These are phyloP conservation scores for Aphelenchoides avenae DNA, from an alignment of 1,140 invertebrate genomes.

Conservation along the genomic window DNA sequence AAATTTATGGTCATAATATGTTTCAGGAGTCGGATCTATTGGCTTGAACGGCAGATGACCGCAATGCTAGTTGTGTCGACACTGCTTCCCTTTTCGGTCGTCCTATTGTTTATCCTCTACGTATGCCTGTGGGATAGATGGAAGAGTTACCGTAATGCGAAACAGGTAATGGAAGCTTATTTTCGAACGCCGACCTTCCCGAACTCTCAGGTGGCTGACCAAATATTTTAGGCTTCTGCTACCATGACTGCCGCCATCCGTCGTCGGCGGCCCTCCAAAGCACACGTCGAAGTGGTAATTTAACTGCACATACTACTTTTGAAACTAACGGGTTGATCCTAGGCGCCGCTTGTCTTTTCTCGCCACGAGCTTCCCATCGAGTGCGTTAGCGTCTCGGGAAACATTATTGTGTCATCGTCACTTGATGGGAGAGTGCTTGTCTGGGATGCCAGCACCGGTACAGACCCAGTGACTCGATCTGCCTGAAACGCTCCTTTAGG, in stretches of 20 bases:
- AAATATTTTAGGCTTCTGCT: neutral
- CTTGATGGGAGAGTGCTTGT: slow-evolving; percentile 13
- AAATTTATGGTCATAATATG: neutral
- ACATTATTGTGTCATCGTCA: slow-evolving; percentile 23
- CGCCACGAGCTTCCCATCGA: slow-evolving; percentile 22
- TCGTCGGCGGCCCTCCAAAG: neutral
- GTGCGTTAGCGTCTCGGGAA: slow-evolving; percentile 8
- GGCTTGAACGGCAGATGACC: slow-evolving; percentile 45
- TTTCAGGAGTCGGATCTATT: slow-evolving; percentile 41
- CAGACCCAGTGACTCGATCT: neutral
- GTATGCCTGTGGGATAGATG: slow-evolving; percentile 47
- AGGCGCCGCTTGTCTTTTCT: slow-evolving; percentile 25
- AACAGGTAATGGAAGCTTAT: neutral
- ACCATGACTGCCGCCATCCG: neutral
- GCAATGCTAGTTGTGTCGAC: slow-evolving; percentile 38
- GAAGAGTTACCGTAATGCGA: slow-evolving; percentile 20
- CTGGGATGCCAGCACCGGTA: slow-evolving; percentile 24
- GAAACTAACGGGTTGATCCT: slow-evolving; percentile 3
- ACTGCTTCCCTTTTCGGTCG: slow-evolving; percentile 40
- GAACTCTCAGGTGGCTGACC: slow-evolving; percentile 1
- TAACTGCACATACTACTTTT: neutral
- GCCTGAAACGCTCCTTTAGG: neutral
- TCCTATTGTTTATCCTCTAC: slow-evolving; percentile 48
- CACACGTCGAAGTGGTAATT: slow-evolving; percentile 23
- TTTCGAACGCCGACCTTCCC: neutral